Conservation (phyloP, 2,113 vertebrate genomes). For the Aptenodytes patagonicus region DNA sequence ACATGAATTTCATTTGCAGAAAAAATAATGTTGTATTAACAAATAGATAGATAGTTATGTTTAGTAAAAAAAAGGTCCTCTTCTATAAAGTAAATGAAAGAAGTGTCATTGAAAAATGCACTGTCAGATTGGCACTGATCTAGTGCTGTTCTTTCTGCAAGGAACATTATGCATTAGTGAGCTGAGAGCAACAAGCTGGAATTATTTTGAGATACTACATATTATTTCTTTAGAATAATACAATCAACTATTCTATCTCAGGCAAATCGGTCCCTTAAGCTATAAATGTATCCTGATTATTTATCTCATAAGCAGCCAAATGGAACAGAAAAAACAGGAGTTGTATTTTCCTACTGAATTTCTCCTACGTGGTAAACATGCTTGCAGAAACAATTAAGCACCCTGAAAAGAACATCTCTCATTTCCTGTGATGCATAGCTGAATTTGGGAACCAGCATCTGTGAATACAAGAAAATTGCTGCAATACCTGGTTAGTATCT, state of each 20-base stretch:
- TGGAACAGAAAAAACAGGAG: slow-evolving; percentile 8
- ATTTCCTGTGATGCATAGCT: slow-evolving; percentile 33
- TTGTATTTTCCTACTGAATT: slow-evolving; percentile 46
- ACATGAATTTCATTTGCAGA: not conserved
- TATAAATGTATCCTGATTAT: slow-evolving; percentile 54
- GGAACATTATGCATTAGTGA: slow-evolving; percentile 33
- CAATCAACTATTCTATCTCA: slow-evolving; percentile 38
- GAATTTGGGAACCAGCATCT: slow-evolving; percentile 29
- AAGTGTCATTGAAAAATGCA: slow-evolving; percentile 48
- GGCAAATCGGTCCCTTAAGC: slow-evolving; percentile 54
- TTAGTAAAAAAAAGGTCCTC: not conserved
- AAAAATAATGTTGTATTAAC: not conserved
- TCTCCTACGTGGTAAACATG: slow-evolving; percentile 18
- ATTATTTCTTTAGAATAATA: slow-evolving; percentile 61
- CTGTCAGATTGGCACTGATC: slow-evolving; percentile 18
- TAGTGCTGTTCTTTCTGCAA: not conserved
- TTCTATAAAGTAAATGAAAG: slow-evolving; percentile 26
- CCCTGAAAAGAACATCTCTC: slow-evolving; percentile 24
- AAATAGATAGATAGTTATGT: not conserved
- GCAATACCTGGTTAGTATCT: not conserved
- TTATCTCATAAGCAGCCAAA: slow-evolving; percentile 56
- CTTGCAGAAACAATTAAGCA: slow-evolving; percentile 58
- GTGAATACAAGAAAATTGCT: slow-evolving; percentile 11
- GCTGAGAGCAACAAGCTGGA: slow-evolving; percentile 26
- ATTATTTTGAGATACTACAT: slow-evolving; percentile 43